Percentiles rank a stretch among this genome's conserved stretches.
Evolutionary conservation across 2,113 vertebrate genomes (phyloP).

Genomic region (Pedionomus torquatus): DNA sequence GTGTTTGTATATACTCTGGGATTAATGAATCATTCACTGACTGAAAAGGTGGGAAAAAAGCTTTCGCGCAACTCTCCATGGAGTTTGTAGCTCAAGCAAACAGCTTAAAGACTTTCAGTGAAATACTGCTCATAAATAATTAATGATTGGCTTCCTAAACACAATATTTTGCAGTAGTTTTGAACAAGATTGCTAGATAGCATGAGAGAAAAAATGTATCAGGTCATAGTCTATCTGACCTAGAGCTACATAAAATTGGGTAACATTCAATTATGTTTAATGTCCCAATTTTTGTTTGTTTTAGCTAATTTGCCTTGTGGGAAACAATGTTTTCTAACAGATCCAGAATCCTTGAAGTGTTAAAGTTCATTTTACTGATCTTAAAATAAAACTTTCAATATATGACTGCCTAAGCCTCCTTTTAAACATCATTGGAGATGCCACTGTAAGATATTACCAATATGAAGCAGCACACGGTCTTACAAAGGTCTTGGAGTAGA

Average conservation of each 20-base stretch:
- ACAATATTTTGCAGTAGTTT: constrained; percentile 58
- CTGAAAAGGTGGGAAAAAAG: constrained; percentile 49
- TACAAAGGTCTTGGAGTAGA: neutral
- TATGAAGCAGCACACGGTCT: neutral
- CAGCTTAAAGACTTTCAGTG: neutral
- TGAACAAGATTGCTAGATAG: constrained; percentile 44
- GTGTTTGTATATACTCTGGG: fast-evolving
- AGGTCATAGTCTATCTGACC: constrained; percentile 65
- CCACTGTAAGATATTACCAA: neutral
- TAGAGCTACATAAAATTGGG: constrained; percentile 60
- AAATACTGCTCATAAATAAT: constrained; percentile 50
- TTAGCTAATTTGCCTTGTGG: constrained; percentile 71
- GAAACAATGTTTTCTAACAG: constrained; percentile 66
- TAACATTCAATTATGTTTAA: constrained; percentile 66
- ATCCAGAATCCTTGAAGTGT: constrained; percentile 62
- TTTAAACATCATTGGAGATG: neutral
- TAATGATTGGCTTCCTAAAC: constrained; percentile 61
- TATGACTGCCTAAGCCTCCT: neutral
- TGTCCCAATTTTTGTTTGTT: constrained; percentile 71
- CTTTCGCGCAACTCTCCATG: neutral
- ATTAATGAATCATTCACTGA: neutral
- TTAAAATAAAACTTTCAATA: constrained; percentile 64
- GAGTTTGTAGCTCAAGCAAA: constrained; percentile 30
- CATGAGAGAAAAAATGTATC: neutral
- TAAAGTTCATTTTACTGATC: constrained; percentile 67